Base-by-base conservation (phyloP, 2,888 invertebrate genomes). In the Drosophila anomalata region DNA sequence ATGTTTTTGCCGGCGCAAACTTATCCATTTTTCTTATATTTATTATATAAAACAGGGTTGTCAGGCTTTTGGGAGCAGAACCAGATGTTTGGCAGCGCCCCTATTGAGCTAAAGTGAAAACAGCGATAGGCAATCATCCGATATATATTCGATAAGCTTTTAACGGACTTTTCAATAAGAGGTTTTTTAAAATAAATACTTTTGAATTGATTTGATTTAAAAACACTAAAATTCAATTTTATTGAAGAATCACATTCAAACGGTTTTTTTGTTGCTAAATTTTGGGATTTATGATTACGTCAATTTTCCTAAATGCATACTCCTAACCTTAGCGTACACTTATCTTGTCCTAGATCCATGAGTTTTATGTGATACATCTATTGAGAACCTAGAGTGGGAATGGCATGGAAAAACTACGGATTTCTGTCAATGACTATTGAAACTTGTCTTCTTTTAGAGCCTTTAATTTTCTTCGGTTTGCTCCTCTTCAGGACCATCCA, bases 1-100 rank as follows among this genome's bases (percentile, higher is more conserved):
- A 88, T 53, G 75, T 80, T 60, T 74, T 82, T 0, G 75, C 76
- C 14, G 80, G 75, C 4, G 69, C 62, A 44, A 87, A 55, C 26
- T 81, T 60, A 58, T 87, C 89, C 89, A 89, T 89, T 3, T 73
- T 62, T 20, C 29, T 63, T 54, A 17, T 42, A 41, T 58, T 73
- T 22, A 65, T 63, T 71, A 55, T 51, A 46, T 67, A 67, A 67
- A 69, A 42, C 26, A 29, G 22, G 17, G 20, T 12, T 22, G 20
- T 5, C 20, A 42, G 11, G 17, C 20, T 22, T 11, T 22, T 44
- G 22, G 44, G 11, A 44, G 36, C n/a, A 6, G 12, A 33, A 11
- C 29, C 9, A 29, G 29, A 29, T 29, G 22, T 22, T 22, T 3
- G 3, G 31, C 31, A 31, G 31, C 31, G 9, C 31, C 12, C 2